Percentiles rank a stretch among this genome's conserved stretches.
Evolutionary conservation across 2,113 vertebrate genomes (phyloP).

Genomic region (Gopherus flavomarginatus): DNA sequence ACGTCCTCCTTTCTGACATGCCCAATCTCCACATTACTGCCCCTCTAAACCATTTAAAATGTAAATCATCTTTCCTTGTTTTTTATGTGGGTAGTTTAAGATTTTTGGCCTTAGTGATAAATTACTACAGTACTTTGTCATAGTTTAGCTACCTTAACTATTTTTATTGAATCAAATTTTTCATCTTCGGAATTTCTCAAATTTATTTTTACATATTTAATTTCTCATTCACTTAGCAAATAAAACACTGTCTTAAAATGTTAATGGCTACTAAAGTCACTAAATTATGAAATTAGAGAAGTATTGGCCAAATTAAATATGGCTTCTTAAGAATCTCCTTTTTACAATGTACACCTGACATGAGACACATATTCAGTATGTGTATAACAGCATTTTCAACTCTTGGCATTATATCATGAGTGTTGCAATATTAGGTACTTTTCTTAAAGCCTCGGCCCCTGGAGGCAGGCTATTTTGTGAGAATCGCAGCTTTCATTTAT

Average conservation of each 20-base stretch:
- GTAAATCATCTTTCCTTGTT: not conserved
- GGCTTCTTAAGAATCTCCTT: not conserved
- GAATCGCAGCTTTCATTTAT: not conserved
- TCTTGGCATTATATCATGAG: not conserved
- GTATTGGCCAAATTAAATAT: rapidly evolving
- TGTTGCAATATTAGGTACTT: not conserved
- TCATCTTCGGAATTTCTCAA: not conserved
- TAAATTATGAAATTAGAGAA: not conserved
- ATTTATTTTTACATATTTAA: not conserved
- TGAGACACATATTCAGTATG: not conserved
- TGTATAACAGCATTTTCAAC: not conserved
- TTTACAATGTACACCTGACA: not conserved
- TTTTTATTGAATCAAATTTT: not conserved
- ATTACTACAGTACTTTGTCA: not conserved
- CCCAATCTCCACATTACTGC: not conserved
- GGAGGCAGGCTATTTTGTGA: not conserved
- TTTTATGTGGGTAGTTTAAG: not conserved
- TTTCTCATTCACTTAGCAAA: not conserved
- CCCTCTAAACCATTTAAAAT: not conserved
- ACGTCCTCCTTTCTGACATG: not conserved
- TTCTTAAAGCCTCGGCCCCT: not conserved
- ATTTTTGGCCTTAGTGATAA: not conserved
- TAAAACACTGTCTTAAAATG: not conserved
- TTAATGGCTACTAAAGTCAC: not conserved
- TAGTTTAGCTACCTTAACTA: not conserved